Base-by-base conservation (phyloP, 2,113 vertebrate genomes). In the Melanostigma gelatinosum region DNA sequence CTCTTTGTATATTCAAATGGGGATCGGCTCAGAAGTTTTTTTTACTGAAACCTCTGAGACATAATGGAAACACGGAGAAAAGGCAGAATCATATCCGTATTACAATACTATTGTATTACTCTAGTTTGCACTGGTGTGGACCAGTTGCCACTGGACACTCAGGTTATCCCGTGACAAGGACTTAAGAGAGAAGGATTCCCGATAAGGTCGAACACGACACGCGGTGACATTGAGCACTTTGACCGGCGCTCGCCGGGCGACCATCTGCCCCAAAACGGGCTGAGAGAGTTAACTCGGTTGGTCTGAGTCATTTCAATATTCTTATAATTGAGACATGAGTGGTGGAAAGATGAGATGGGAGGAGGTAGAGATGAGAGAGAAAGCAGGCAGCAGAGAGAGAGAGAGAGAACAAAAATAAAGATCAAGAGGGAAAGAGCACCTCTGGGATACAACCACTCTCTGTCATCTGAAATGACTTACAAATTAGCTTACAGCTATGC, bases 381-480 rank as follows among this genome's bases (percentile, higher is more conserved):
- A 5, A 57, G 55, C 57, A 16, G 8, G 57, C 27, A 60, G 27
- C 50, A 55, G 55, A 58, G 5, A 32, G 27, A 61, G 50, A 61
- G 50, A 71, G 7, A 36, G 32, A 62, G 50, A 71, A 42, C 72
- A 12, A 83, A 76, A 84, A 73, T 54, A 66, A 88, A 86, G 87
- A 92, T 90, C 77, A 92, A 92, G 85, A 82, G 81, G 10, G 71
- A 88, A 86, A 85, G 58, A 77, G 85, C 88, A 90, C 91, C 85
- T 92, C 88, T 82, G 91, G 93, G 92, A 93, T 76, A 92, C 89
- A 91, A 88, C 79, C 85, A 86, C 85, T 87, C 88, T 90, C 87
- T 93, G 91, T 94, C 94, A 92, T 93, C 88, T 92, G 83, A 92
- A 94, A 93, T 91, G 87, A 93, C 91, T 93, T 92, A 93, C 93